These are phyloP conservation scores for Pseudachorutes palmiensis DNA, from an alignment of 1,140 invertebrate species.

Conservation along the genomic window DNA sequence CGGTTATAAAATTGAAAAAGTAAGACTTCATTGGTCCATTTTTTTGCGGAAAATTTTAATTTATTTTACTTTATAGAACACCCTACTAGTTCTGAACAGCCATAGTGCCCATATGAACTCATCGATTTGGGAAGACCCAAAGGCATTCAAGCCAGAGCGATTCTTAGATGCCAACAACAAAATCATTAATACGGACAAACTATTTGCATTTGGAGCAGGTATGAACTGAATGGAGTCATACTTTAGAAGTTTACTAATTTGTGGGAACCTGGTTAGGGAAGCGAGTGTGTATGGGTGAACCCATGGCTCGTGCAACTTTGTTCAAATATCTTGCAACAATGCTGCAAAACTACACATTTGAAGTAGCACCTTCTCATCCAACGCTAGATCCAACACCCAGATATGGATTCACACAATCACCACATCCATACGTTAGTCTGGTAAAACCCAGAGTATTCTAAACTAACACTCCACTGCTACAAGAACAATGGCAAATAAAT, in stretches of 20 bases:
- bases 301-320: slow-evolving; percentile 25
- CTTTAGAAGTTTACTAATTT: background rate
- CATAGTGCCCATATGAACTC: slow-evolving; percentile 63
- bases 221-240: background rate
- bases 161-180: slow-evolving; percentile 54
- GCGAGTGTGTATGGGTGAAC: slow-evolving; percentile 45
- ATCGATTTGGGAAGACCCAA: slow-evolving; percentile 58
- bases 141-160: slow-evolving; percentile 65
- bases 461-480: too few relatives aligned
- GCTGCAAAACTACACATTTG: slow-evolving; percentile 30
- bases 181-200: slow-evolving; percentile 54
- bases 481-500: too few relatives aligned
- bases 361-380: slow-evolving; percentile 41
- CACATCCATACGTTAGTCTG: slow-evolving; percentile 16
- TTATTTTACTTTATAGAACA: too few relatives aligned
- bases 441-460: background rate
- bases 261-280: slow-evolving; percentile 48
- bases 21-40: slow-evolving; percentile 58
- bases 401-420: slow-evolving; percentile 21
- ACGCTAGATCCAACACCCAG: slow-evolving; percentile 25
- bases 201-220: slow-evolving; percentile 60
- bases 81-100: too few relatives aligned
- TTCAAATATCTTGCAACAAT: slow-evolving; percentile 30
- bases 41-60: slow-evolving; percentile 72
- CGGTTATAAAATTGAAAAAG: slow-evolving; percentile 60